Percentiles rank a stretch among this genome's conserved stretches.
Conservation (phyloP, 2,888 invertebrate genomes). For the Empis stercorea region DNA sequence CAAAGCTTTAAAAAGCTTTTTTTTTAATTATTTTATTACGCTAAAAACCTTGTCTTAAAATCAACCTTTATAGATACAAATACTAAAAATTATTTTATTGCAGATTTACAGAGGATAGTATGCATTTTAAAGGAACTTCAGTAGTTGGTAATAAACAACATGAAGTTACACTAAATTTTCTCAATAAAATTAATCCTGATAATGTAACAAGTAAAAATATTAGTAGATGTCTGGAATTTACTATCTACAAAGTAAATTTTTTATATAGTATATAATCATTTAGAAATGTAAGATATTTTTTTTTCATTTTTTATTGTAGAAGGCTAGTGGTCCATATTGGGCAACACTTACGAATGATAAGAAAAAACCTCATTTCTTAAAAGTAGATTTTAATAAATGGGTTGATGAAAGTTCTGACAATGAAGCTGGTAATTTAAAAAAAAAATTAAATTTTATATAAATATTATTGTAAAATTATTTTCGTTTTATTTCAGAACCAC, state of each 20-base stretch:
- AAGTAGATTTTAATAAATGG: constrained; percentile 97
- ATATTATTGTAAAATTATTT: no score
- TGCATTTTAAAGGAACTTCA: constrained; percentile 76
- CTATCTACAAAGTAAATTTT: constrained; percentile 45
- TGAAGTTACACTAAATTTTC: constrained; percentile 78
- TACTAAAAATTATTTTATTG: no score
- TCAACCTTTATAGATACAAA: no score
- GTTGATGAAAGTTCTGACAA: constrained; percentile 91
- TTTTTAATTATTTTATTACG: no score
- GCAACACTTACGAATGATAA: constrained; percentile 74
- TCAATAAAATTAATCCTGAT: constrained; percentile 68
- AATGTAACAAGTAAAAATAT: constrained; percentile 59
- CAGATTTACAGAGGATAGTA: constrained; percentile 54
- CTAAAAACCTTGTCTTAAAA: no score
- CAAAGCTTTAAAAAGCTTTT: no score
- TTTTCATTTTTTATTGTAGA: constrained; percentile 34
- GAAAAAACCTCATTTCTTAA: constrained; percentile 88
- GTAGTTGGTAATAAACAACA: constrained; percentile 73
- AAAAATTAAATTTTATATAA: constrained; percentile 1
- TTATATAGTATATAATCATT: not conserved
- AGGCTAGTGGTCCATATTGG: constrained; percentile 69
- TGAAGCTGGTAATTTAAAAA: constrained; percentile 45
- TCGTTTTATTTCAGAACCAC: not conserved
- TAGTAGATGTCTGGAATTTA: constrained; percentile 62
- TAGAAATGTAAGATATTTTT: not conserved